These are phyloP conservation scores for Sinocyclocheilus maitianheensis DNA, from an alignment of 2,113 vertebrate genomes.

Conservation along the genomic window DNA sequence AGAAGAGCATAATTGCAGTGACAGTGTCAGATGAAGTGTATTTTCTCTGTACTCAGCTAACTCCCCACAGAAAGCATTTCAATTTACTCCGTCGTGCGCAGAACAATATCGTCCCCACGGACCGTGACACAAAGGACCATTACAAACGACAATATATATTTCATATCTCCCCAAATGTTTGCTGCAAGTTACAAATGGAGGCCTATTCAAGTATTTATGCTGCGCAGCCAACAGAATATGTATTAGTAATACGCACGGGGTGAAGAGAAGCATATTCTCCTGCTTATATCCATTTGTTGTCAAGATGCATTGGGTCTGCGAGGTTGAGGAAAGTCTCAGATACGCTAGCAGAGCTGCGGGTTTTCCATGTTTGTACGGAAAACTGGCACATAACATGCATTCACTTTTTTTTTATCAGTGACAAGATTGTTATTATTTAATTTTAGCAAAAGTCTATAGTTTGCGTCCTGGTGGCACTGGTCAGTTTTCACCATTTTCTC, in stretches of 20 bases:
- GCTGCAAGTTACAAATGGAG: constrained; percentile 86
- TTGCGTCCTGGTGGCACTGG: no score
- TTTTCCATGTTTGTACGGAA: background rate
- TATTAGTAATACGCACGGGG: constrained; percentile 86
- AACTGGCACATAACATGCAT: background rate
- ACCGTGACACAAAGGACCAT: constrained; percentile 81
- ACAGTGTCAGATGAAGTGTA: constrained; percentile 80
- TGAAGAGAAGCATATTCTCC: constrained; percentile 77
- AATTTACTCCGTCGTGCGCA: constrained; percentile 84
- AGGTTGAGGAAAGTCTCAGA: constrained; percentile 50
- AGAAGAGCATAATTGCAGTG: constrained; percentile 75
- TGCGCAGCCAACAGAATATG: constrained; percentile 85
- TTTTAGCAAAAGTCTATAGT: no score
- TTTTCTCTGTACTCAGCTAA: constrained; percentile 75
- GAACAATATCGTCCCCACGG: constrained; percentile 79
- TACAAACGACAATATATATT: constrained; percentile 93
- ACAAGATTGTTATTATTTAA: no score
- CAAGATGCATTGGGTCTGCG: constrained; percentile 72
- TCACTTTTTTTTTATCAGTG: background rate
- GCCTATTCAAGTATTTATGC: constrained; percentile 92
- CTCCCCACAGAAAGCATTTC: constrained; percentile 79
- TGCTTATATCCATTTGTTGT: constrained; percentile 82
- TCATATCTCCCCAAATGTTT: constrained; percentile 85
- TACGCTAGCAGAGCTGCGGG: background rate
- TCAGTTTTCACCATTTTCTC: no score